These are phyloP conservation scores for Urocitellus parryii DNA, from an alignment of 2,113 vertebrate genomes.

Conservation along the genomic window DNA sequence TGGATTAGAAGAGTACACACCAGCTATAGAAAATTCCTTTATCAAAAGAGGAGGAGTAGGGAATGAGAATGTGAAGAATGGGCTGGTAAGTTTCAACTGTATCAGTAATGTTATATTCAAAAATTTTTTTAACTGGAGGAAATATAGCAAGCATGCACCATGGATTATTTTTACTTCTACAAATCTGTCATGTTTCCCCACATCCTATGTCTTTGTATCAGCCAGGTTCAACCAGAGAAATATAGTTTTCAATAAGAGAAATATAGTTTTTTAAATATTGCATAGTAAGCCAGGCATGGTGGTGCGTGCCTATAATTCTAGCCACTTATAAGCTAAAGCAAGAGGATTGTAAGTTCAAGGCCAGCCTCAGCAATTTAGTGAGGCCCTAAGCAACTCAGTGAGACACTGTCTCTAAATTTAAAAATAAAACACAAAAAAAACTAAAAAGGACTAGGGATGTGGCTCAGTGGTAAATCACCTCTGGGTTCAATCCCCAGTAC, in stretches of 20 bases:
- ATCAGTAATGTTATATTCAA: background rate
- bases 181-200: background rate
- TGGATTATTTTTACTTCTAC: background rate
- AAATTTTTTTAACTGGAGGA: background rate
- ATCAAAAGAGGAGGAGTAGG: background rate
- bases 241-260: background rate
- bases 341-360: too few relatives aligned
- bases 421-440: too few relatives aligned
- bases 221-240: background rate
- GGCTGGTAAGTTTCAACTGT: background rate
- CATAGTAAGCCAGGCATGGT: too few relatives aligned
- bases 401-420: too few relatives aligned
- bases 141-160: background rate
- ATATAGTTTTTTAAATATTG: background rate
- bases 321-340: too few relatives aligned
- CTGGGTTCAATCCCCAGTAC: too few relatives aligned
- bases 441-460: too few relatives aligned
- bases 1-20: background rate
- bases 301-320: too few relatives aligned
- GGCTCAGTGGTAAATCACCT: too few relatives aligned
- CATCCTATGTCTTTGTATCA: background rate
- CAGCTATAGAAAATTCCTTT: background rate
- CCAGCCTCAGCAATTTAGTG: too few relatives aligned
- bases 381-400: too few relatives aligned
- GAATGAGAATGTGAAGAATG: background rate